Conservation (phyloP, 53 echinoderm and acorn worm species). For the Luidia sarsii region DNA sequence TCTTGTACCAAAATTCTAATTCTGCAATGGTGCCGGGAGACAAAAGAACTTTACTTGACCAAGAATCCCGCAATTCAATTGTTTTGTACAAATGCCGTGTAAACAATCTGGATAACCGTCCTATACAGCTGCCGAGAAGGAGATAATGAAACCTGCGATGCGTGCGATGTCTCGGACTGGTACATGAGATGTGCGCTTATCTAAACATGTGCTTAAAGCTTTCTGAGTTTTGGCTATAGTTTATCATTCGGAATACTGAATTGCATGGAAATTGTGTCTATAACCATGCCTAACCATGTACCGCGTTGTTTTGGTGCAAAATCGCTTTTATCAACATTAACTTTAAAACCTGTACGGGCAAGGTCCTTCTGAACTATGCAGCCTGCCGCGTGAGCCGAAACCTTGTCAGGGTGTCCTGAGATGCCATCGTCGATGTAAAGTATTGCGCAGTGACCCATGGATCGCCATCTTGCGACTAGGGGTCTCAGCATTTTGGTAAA, state of each 20-base stretch:
- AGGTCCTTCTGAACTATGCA: constrained; percentile 29
- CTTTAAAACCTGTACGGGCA: constrained; percentile 22
- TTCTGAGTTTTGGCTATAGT: constrained; percentile 7
- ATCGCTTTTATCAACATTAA: constrained; percentile 40
- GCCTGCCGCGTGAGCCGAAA: constrained; percentile 10
- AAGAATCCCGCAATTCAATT: too few species aligned
- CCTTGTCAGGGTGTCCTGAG: constrained; percentile 21
- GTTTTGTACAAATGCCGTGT: not conserved
- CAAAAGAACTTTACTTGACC: too few species aligned
- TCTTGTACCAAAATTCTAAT: too few species aligned
- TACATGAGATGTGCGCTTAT: not conserved
- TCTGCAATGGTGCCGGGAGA: too few species aligned
- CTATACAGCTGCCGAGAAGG: not conserved
- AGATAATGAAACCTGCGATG: constrained; percentile 18
- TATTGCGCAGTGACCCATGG: constrained; percentile 21
- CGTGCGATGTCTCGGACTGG: constrained; percentile 35
- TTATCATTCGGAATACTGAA: constrained; percentile 48
- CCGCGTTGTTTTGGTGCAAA: constrained; percentile 29
- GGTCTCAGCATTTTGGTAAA: not conserved
- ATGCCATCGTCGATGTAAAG: constrained; percentile 31
- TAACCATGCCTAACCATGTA: constrained; percentile 40
- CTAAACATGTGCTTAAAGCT: constrained; percentile 22
- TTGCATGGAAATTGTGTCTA: constrained; percentile 34
- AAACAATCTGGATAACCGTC: not conserved
- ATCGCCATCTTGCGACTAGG: constrained; percentile 13